These are phyloP conservation scores for Percina caprodes DNA, from an alignment of 2,113 vertebrate genomes.

Conservation along the genomic window DNA sequence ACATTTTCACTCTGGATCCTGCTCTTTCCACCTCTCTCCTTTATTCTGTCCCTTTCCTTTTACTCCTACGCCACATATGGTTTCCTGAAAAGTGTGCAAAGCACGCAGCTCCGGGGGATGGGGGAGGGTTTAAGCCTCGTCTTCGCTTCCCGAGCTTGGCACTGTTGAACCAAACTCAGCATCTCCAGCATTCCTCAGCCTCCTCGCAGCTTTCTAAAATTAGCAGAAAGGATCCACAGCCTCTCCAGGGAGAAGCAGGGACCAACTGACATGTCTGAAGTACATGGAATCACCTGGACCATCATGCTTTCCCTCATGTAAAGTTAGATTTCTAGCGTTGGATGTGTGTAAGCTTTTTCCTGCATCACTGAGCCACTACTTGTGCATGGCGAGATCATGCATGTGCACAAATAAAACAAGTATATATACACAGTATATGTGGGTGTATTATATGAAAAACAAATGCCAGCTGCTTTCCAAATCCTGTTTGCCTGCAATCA, in stretches of 20 bases:
- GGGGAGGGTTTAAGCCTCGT: slow-evolving; percentile 1
- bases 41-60: slow-evolving; percentile 9
- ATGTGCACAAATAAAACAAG: not conserved
- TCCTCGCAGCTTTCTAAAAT: slow-evolving; percentile 54
- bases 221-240: slow-evolving; percentile 52
- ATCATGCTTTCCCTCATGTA: not conserved
- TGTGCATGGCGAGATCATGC: not conserved
- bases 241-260: slow-evolving; percentile 33
- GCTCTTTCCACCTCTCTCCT: not conserved
- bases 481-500: slow-evolving; percentile 65
- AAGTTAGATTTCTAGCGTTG: not conserved
- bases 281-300: slow-evolving; percentile 13
- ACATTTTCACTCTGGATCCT: slow-evolving; percentile 6
- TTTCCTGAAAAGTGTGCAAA: slow-evolving; percentile 42
- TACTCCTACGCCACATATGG: slow-evolving; percentile 10
- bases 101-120: slow-evolving; percentile 33
- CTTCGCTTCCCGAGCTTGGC: slow-evolving; percentile 10
- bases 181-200: slow-evolving; percentile 16
- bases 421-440: not conserved
- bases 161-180: slow-evolving; percentile 35
- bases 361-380: not conserved
- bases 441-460: slow-evolving; percentile 34
- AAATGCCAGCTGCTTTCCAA: slow-evolving; percentile 49
- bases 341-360: not conserved
- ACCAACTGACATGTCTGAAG: slow-evolving; percentile 20